Evolutionary conservation across 2,888 invertebrate species (phyloP).

Genomic region (Prosopocoilus inquinatus): DNA sequence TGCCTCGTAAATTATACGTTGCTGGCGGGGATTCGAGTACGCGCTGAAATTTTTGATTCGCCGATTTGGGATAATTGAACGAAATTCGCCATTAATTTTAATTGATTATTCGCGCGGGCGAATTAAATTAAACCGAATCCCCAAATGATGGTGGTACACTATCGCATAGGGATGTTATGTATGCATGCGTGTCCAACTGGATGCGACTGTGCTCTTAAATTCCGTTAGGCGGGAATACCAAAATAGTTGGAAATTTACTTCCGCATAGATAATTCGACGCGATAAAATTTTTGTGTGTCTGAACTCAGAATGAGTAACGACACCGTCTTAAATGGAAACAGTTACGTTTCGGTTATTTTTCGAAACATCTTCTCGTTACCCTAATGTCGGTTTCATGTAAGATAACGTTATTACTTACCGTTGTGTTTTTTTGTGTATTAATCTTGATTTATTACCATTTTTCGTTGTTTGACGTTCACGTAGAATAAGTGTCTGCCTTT

Average conservation of each 20-base stretch:
- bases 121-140: neutral
- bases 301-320: no score
- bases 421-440: no score
- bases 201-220: neutral
- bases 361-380: no score
- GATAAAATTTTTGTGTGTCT: neutral
- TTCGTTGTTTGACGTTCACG: no score
- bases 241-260: neutral
- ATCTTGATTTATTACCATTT: no score
- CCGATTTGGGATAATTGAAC: neutral
- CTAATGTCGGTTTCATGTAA: no score
- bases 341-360: no score
- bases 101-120: neutral
- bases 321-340: no score
- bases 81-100: neutral
- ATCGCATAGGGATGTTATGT: no score
- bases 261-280: neutral
- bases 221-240: neutral
- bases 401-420: no score
- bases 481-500: no score
- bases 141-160: neutral
- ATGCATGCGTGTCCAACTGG: no score
- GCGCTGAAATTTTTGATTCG: constrained; percentile 2
- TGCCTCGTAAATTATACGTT: constrained; percentile 18
- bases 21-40: neutral